phyloP scores from a whole-genome alignment of 2,797 vertebrate genomes.

The Oreonectes daqikongensis region DNA sequence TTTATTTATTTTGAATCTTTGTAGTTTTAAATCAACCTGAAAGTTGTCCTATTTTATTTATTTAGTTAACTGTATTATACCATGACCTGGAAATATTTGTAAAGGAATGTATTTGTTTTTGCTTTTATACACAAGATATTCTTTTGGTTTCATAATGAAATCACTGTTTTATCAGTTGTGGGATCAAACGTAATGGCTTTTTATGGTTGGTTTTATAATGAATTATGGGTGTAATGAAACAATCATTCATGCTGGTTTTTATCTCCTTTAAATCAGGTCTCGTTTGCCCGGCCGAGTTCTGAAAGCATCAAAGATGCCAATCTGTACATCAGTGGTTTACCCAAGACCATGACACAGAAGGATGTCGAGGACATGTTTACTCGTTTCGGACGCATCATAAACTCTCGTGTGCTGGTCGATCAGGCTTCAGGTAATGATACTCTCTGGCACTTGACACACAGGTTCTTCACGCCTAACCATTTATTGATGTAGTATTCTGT shows the following conservation, averaged over 20 bases:
- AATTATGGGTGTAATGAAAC: not conserved
- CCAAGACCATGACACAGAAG: constrained; percentile 88
- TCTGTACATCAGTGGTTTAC: constrained; percentile 87
- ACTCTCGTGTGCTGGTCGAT: constrained; percentile 87
- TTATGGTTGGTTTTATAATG: not conserved
- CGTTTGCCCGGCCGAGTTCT: constrained; percentile 87
- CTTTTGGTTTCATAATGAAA: not conserved
- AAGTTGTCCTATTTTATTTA: constrained; percentile 37
- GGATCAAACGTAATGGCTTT: not conserved
- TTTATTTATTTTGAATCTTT: constrained; percentile 3
- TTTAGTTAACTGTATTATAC: constrained; percentile 38
- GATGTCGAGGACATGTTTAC: constrained; percentile 90
- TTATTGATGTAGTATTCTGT: not conserved
- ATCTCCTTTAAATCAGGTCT: constrained; percentile 75
- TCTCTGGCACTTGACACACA: constrained; percentile 17
- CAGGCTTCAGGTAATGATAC: constrained; percentile 82
- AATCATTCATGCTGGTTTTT: constrained; percentile 15
- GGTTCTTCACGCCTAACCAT: constrained; percentile 36
- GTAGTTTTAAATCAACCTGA: constrained; percentile 43
- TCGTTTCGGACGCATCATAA: constrained; percentile 87
- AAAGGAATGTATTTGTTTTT: constrained; percentile 30
- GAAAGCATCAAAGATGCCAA: constrained; percentile 90
- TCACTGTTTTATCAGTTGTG: constrained; percentile 11
- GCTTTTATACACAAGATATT: not conserved
- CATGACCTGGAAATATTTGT: constrained; percentile 28